phyloP scores from a whole-genome alignment of 2,888 invertebrate species.

The Calameuta idolon region DNA sequence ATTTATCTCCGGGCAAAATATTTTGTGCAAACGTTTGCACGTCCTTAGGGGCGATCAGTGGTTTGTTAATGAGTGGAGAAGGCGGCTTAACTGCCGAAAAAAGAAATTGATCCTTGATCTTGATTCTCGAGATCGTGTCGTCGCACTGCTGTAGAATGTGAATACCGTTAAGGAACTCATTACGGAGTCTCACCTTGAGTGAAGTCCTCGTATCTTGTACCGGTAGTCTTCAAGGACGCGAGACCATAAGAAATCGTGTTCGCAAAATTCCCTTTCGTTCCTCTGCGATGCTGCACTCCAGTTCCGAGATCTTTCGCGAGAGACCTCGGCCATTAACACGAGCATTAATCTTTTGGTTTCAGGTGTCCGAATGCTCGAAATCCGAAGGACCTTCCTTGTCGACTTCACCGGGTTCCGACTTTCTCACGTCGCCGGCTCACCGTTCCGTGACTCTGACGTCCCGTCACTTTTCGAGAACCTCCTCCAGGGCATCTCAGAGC shows the following conservation, averaged over 20 bases:
- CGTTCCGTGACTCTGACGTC: constrained; percentile 77
- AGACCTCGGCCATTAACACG: not conserved
- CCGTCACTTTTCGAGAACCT: constrained; percentile 73
- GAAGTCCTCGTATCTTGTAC: not conserved
- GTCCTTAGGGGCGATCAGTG: not conserved
- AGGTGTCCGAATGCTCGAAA: constrained; percentile 78
- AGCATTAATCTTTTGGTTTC: constrained; percentile 25
- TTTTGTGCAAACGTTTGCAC: not conserved
- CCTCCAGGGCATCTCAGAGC: constrained; percentile 74
- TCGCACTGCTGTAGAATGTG: not conserved
- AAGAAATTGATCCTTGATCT: not conserved
- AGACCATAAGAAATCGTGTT: not conserved
- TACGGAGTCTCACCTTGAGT: not conserved
- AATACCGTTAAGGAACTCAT: not conserved
- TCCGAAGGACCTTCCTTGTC: constrained; percentile 80
- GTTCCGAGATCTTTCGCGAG: not conserved
- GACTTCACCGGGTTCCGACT: constrained; percentile 75
- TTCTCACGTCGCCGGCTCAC: constrained; percentile 72
- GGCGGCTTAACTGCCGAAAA: not conserved
- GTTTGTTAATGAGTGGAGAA: not conserved
- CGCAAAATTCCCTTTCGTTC: not conserved
- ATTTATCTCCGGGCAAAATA: not conserved
- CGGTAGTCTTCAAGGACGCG: not conserved
- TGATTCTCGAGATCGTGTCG: not conserved
- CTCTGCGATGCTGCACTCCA: not conserved